A percentile compares a stretch with the other conserved stretches of the same genome.
Conservation (phyloP, 2,113 vertebrate genomes). For the Perca flavescens region DNA sequence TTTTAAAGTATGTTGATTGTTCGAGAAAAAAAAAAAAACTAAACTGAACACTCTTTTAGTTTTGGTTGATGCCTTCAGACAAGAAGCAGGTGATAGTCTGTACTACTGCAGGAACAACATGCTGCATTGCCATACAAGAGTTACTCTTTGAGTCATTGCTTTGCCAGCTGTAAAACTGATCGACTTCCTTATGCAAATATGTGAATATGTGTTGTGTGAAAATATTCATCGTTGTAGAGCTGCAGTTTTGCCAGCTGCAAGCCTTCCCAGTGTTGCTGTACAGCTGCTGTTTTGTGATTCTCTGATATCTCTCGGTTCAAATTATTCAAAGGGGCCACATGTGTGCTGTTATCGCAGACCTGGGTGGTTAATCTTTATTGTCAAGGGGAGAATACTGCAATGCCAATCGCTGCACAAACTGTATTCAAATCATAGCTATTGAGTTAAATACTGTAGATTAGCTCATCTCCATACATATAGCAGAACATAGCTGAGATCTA, state of each 20-base stretch:
- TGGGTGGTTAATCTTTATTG: slow-evolving; percentile 60
- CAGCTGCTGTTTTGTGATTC: slow-evolving; percentile 3
- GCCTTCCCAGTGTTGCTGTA: slow-evolving; percentile 26
- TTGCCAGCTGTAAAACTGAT: neutral
- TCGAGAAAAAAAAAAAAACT: too few relatives aligned
- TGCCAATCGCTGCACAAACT: slow-evolving; percentile 48
- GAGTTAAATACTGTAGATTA: slow-evolving; percentile 37
- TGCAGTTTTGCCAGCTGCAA: neutral
- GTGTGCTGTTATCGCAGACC: slow-evolving; percentile 39
- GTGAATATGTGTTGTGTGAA: neutral
- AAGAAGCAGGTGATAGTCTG: neutral
- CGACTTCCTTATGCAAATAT: neutral
- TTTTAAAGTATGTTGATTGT: too few relatives aligned
- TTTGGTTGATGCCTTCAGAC: too few relatives aligned
- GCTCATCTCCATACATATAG: slow-evolving; percentile 73
- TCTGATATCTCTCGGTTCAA: slow-evolving; percentile 15
- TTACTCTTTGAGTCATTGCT: neutral
- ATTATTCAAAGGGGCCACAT: slow-evolving; percentile 40
- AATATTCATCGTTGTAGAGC: neutral
- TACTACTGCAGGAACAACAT: neutral
- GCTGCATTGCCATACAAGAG: neutral
- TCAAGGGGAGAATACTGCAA: slow-evolving; percentile 22
- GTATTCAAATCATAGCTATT: slow-evolving; percentile 65
- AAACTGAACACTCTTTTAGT: too few relatives aligned
- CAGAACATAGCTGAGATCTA: slow-evolving; percentile 41